Percentiles rank a stretch among this genome's conserved stretches.
These are phyloP conservation scores for Chloroclystis v-ata DNA, from an alignment of 2,888 invertebrate genomes.

Conservation along the genomic window DNA sequence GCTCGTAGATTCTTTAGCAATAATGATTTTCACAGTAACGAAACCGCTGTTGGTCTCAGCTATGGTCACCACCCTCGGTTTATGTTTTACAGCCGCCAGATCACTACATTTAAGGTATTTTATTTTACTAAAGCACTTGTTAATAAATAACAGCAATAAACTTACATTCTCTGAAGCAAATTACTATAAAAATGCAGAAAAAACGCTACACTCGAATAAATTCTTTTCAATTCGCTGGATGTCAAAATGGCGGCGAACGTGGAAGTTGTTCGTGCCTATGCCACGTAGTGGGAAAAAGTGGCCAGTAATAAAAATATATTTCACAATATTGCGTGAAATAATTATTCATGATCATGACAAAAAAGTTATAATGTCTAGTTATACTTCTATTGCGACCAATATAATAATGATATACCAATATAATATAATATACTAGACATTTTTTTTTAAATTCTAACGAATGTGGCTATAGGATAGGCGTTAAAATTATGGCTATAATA, in stretches of 20 bases:
- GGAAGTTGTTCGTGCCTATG: conserved; percentile 86
- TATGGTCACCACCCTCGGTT: conserved; percentile 76
- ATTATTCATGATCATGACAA: no score
- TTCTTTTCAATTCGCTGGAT: conserved; percentile 84
- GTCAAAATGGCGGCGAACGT: conserved; percentile 90
- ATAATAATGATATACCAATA: no score
- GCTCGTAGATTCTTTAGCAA: conserved; percentile 15
- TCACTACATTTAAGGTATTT: conserved; percentile 9
- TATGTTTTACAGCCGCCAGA: conserved; percentile 29
- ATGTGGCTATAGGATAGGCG: no score
- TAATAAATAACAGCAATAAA: conserved; percentile 27
- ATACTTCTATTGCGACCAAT: no score
- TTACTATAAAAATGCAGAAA: conserved; percentile 78
- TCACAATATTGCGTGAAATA: no score
- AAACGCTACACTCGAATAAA: conserved; percentile 83
- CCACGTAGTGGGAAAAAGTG: conserved; percentile 85
- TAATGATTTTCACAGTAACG: conserved; percentile 46
- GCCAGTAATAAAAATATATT: conserved; percentile 48
- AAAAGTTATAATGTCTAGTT: no score
- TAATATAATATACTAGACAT: no score
- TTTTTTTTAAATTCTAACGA: no score
- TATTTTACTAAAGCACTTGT: conserved; percentile 1
- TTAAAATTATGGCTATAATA: no score
- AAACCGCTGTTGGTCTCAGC: conserved; percentile 75
- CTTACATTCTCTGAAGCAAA: conserved; percentile 77